A percentile compares a stretch with the other conserved stretches of the same genome.
These are phyloP conservation scores for Nanorana parkeri DNA, from an alignment of 2,113 vertebrate genomes.

Conservation along the genomic window DNA sequence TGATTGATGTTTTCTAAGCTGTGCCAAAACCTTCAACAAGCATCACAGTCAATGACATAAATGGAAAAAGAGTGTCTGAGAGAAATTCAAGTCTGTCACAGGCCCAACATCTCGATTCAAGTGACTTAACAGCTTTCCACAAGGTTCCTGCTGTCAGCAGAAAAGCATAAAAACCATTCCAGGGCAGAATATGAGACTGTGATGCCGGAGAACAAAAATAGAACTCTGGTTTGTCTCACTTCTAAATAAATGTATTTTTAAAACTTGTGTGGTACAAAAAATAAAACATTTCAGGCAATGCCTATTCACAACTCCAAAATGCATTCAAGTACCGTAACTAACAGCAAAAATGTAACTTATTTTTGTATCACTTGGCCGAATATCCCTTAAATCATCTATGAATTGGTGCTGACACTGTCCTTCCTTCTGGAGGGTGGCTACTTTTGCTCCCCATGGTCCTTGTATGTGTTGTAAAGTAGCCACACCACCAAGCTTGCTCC, in stretches of 20 bases:
- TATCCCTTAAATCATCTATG: too few relatives aligned
- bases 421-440: too few relatives aligned
- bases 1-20: conserved; percentile 38
- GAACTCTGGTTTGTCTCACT: not conserved
- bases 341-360: too few relatives aligned
- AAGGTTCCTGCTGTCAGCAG: conserved; percentile 25
- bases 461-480: too few relatives aligned
- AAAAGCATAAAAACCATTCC: conserved; percentile 12
- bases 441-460: too few relatives aligned
- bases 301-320: too few relatives aligned
- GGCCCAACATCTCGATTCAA: conserved; percentile 25
- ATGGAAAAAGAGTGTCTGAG: conserved; percentile 46
- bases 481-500: too few relatives aligned
- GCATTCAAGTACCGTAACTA: too few relatives aligned
- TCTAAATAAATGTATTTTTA: not conserved
- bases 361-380: too few relatives aligned
- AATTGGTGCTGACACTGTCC: too few relatives aligned
- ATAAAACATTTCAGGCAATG: not conserved
- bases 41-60: conserved; percentile 36
- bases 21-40: conserved; percentile 48
- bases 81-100: conserved; percentile 34
- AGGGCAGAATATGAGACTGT: not conserved
- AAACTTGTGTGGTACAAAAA: not conserved
- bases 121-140: conserved; percentile 38
- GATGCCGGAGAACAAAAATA: not conserved